phyloP scores from a whole-genome alignment of 64 coral and sea anemone species.

The Catalaphyllia jardinei region DNA sequence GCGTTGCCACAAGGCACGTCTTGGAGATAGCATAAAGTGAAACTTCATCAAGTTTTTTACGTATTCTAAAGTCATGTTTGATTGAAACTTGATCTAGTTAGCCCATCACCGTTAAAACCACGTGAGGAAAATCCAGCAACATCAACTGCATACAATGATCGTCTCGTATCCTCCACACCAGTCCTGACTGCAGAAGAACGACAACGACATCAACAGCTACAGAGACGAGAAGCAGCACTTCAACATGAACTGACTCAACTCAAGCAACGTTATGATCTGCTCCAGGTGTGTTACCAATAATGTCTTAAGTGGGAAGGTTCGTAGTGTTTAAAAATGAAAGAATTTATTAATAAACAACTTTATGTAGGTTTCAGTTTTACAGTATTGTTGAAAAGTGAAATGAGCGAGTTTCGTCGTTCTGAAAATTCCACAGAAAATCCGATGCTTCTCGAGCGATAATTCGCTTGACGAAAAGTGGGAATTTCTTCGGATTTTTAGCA shows the following conservation, averaged over 20 bases:
- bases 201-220: slow-evolving; percentile 69
- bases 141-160: slow-evolving; percentile 78
- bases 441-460: too few relatives aligned
- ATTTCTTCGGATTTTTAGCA: too few relatives aligned
- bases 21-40: too few relatives aligned
- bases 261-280: slow-evolving; percentile 78
- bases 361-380: too few relatives aligned
- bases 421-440: too few relatives aligned
- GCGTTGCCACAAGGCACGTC: too few relatives aligned
- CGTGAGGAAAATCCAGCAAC: slow-evolving; percentile 1
- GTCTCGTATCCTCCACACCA: slow-evolving; percentile 83
- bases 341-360: too few relatives aligned
- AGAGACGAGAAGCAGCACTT: slow-evolving; percentile 71
- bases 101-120: slow-evolving; percentile 24
- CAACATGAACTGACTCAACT: slow-evolving; percentile 66
- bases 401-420: too few relatives aligned
- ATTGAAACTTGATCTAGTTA: slow-evolving; percentile 22
- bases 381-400: too few relatives aligned
- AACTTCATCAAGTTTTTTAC: too few relatives aligned
- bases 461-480: too few relatives aligned
- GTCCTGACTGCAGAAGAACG: slow-evolving; percentile 72
- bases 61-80: background rate
- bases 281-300: slow-evolving; percentile 54
- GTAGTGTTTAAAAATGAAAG: too few relatives aligned
- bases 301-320: background rate